These are phyloP conservation scores for Florisuga fusca DNA, from an alignment of 2,797 vertebrate genomes.

Conservation along the genomic window DNA sequence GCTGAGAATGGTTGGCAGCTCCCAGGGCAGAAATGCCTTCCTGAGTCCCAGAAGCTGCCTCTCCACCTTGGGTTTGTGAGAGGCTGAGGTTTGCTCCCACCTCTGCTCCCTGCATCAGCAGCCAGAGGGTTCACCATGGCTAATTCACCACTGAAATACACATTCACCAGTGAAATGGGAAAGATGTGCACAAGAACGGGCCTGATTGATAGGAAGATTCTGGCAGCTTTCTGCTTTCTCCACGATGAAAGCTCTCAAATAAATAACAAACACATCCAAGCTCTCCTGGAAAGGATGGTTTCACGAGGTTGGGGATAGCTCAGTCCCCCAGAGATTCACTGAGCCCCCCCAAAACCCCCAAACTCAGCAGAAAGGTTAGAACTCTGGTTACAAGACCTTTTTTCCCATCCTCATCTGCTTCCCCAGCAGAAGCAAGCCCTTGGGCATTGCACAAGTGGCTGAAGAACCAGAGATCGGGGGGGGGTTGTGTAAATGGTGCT, in stretches of 20 bases:
- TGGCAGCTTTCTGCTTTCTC: neutral
- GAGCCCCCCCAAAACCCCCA: neutral
- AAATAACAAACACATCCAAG: neutral
- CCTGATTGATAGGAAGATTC: neutral
- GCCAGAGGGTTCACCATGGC: neutral
- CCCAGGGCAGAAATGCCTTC: neutral
- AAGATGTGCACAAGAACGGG: neutral
- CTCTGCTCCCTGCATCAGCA: neutral
- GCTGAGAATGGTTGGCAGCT: neutral
- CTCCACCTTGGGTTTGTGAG: neutral
- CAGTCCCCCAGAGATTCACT: accelerated
- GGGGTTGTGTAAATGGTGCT: neutral
- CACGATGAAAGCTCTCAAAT: neutral
- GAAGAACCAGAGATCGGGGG: neutral
- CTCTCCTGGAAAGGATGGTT: neutral
- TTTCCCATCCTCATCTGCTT: neutral
- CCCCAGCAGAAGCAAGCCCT: accelerated
- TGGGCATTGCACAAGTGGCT: accelerated
- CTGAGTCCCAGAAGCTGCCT: neutral
- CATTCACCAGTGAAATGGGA: neutral
- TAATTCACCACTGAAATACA: neutral
- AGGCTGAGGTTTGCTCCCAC: neutral
- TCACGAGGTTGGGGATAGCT: neutral
- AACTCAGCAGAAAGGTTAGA: neutral
- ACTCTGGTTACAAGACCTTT: neutral